Percentiles rank a stretch among this genome's conserved stretches.
Evolutionary conservation across 2,797 vertebrate species (phyloP).

Genomic region (Gymnodraco acuticeps): DNA sequence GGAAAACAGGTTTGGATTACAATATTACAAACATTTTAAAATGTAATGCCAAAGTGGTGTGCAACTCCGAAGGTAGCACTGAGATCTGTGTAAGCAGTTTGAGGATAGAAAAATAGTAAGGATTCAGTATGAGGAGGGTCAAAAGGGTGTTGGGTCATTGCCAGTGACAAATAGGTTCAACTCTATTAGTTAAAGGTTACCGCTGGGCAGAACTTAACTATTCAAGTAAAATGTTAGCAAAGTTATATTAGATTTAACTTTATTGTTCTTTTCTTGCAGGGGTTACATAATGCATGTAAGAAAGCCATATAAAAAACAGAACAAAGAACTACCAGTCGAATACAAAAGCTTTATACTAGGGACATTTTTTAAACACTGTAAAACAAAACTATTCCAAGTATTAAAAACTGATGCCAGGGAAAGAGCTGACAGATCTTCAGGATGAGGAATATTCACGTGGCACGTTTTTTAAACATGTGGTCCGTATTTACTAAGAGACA

Average conservation of each 20-base stretch:
- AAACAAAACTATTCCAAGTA: neutral
- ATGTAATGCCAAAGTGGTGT: neutral
- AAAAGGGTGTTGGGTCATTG: neutral
- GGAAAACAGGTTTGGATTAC: constrained; percentile 27
- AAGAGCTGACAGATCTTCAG: constrained; percentile 6
- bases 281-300: too few relatives aligned
- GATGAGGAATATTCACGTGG: neutral
- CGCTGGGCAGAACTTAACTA: too few relatives aligned
- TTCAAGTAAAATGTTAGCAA: too few relatives aligned
- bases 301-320: too few relatives aligned
- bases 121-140: neutral
- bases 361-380: neutral
- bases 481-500: constrained; percentile 24
- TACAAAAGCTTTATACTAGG: too few relatives aligned
- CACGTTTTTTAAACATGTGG: constrained; percentile 9
- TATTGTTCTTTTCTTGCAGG: too few relatives aligned
- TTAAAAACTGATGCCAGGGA: constrained; percentile 17
- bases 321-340: too few relatives aligned
- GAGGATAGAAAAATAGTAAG: neutral
- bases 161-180: neutral
- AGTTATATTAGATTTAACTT: too few relatives aligned
- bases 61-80: neutral
- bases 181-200: too few relatives aligned
- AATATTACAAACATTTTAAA: too few relatives aligned
- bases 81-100: neutral